Evolutionary conservation across 2,113 vertebrate species (phyloP).

Genomic region (Pedionomus torquatus): DNA sequence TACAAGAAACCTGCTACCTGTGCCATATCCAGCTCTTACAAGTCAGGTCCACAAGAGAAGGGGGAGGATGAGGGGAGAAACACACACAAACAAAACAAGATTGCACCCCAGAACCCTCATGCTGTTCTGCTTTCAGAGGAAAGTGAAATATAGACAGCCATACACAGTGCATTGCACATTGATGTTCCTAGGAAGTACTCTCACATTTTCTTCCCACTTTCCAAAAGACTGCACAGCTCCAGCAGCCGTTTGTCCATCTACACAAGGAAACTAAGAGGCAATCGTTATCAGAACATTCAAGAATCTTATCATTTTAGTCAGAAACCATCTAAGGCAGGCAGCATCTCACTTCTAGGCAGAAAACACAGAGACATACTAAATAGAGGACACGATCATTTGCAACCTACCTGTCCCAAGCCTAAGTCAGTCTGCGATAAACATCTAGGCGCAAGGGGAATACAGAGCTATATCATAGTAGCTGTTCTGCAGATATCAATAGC

Average conservation of each 20-base stretch:
- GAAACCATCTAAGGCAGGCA: not conserved
- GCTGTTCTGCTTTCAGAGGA: not conserved
- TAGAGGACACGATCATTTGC: not conserved
- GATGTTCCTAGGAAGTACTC: not conserved
- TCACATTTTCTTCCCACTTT: not conserved
- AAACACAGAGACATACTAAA: not conserved
- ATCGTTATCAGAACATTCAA: not conserved
- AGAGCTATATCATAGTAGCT: not conserved
- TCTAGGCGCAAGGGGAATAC: not conserved
- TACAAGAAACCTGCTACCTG: not conserved
- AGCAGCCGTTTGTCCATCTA: not conserved
- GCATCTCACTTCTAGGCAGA: not conserved
- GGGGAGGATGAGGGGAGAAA: accelerated
- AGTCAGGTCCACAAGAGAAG: not conserved
- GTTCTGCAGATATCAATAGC: accelerated
- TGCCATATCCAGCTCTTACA: not conserved
- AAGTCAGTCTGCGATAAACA: not conserved
- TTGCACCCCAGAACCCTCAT: accelerated
- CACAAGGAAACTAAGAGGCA: not conserved
- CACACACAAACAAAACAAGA: not conserved
- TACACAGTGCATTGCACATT: accelerated
- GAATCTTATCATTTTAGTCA: not conserved
- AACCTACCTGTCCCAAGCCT: not conserved
- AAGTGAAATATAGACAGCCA: not conserved
- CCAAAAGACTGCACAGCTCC: not conserved